phyloP scores from a whole-genome alignment of 2,888 invertebrate species.

The Autographa pulchrina region DNA sequence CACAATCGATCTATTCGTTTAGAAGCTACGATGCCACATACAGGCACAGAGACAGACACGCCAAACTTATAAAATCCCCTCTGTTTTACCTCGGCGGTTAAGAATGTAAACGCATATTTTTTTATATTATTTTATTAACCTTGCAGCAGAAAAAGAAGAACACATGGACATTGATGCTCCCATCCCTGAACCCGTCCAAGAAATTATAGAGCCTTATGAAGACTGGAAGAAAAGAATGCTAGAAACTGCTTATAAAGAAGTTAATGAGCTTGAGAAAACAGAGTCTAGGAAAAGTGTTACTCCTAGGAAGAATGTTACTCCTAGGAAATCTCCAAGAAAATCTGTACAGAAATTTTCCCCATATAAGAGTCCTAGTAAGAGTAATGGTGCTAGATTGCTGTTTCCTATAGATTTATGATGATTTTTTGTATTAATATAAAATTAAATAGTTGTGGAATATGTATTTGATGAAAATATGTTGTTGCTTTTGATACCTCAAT shows the following conservation, averaged over 20 bases:
- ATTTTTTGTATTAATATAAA: neutral
- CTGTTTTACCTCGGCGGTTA: too few species aligned
- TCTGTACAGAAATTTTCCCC: slow-evolving; percentile 78
- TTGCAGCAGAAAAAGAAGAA: slow-evolving; percentile 67
- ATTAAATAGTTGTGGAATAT: too few species aligned
- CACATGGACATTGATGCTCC: slow-evolving; percentile 70
- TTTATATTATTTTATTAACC: neutral
- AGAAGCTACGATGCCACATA: too few species aligned
- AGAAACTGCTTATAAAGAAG: slow-evolving; percentile 81
- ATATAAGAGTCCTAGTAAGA: slow-evolving; percentile 71
- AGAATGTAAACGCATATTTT: too few species aligned
- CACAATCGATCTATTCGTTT: too few species aligned
- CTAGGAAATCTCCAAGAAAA: slow-evolving; percentile 77
- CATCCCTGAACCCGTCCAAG: slow-evolving; percentile 64
- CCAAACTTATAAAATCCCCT: too few species aligned
- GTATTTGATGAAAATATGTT: neutral
- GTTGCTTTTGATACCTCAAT: neutral
- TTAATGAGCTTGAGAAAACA: slow-evolving; percentile 64
- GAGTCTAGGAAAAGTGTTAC: slow-evolving; percentile 56
- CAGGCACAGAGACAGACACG: too few species aligned
- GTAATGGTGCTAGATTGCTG: slow-evolving; percentile 74
- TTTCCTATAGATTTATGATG: slow-evolving; percentile 72
- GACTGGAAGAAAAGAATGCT: slow-evolving; percentile 90
- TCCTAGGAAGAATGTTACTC: slow-evolving; percentile 60
- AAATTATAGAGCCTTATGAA: slow-evolving; percentile 88